Conservation (phyloP, 2,797 vertebrate genomes). For the Acanthiza pusilla region DNA sequence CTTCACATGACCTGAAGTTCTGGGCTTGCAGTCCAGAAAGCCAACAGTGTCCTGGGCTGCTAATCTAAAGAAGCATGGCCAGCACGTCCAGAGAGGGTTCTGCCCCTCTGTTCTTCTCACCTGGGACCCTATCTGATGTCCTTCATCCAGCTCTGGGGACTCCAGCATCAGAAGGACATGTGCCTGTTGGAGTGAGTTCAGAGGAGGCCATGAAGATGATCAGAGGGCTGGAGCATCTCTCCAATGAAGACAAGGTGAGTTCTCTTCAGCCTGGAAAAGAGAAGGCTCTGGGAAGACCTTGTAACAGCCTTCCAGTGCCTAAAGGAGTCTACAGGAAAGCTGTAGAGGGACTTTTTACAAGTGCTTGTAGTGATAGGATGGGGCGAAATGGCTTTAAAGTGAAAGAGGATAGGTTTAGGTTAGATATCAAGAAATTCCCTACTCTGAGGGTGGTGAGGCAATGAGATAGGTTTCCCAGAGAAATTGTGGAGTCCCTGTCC, state of each 20-base stretch:
- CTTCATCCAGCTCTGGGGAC: not conserved
- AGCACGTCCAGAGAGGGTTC: not conserved
- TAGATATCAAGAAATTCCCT: not conserved
- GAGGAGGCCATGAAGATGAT: not conserved
- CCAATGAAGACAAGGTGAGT: not conserved
- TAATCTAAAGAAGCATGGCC: not conserved
- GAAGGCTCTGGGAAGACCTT: not conserved
- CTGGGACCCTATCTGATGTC: not conserved
- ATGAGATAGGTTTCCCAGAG: not conserved
- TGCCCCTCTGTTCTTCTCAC: not conserved
- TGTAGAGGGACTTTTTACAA: not conserved
- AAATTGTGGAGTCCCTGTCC: not conserved
- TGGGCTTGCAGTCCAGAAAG: not conserved
- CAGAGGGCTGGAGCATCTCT: not conserved
- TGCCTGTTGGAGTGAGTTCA: not conserved
- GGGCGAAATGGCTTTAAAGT: not conserved
- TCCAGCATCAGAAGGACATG: not conserved
- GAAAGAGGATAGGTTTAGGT: not conserved
- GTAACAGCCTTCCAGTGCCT: not conserved
- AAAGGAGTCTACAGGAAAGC: not conserved
- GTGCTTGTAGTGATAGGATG: not conserved
- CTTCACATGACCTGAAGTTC: accelerated
- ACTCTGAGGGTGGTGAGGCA: not conserved
- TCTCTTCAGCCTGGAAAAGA: not conserved
- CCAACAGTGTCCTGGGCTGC: not conserved